Base-by-base conservation (phyloP, 2,113 vertebrate species). In the Nipponia nippon region DNA sequence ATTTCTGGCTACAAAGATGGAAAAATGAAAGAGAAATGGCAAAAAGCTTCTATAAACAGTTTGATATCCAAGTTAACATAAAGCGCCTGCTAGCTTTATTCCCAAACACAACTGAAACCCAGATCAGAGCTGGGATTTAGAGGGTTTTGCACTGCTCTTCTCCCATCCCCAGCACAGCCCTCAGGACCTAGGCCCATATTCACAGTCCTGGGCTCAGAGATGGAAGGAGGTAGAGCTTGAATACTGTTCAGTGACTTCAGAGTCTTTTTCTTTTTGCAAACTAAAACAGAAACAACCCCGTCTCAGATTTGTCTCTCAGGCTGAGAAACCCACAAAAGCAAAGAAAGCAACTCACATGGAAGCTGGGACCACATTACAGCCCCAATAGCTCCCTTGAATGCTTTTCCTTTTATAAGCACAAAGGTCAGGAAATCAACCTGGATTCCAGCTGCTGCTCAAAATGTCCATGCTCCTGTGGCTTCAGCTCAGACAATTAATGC, bases 381-480 rank as follows among this genome's bases (percentile, higher is more conserved):
- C 49, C 53, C 49, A 52, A 1, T 52, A 55, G 56, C 58, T 91
- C 79, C 52, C 86, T 90, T 89, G 53, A 62, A 56, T 73, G 36
- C 9, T 75, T 84, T 92, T 76, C 9, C 32, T 93, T 83, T 76
- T 46, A 55, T 29, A 44, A 91, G 44, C 55, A 40, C 50, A 66
- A 95, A 95, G 88, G 94, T 97, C 65, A 84, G 65, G 83, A 94
- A 92, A 90, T 84, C 92, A 91, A 36, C 63, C 84, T 82, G 65
- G 58, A 32, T 94, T 95, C 65, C 72, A 90, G 84, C 83, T 94
- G 84, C 73, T 40, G n/a, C 29, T 92, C 53, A 56, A 5, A n/a
- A 69, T 70, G 65, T 73, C 34, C 71, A 73, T 13, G 81, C 84
- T 95, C 62, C 85, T 29, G 36, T 92, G 97, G 85, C 93, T 97